Conservation (phyloP, 2,113 vertebrate genomes). For the Vulpes ferrilata region DNA sequence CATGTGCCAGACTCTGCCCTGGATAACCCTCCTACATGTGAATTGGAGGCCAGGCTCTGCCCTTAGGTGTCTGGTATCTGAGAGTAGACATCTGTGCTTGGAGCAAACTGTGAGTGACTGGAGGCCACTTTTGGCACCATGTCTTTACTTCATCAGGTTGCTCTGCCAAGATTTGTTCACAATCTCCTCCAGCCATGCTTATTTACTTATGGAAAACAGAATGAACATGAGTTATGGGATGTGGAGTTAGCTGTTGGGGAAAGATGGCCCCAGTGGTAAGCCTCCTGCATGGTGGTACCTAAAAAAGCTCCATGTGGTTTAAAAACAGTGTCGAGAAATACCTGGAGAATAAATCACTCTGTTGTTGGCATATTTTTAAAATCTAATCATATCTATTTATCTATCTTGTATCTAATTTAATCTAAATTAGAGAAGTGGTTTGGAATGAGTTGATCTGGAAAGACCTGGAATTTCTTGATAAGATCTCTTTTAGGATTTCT, state of each 20-base stretch:
- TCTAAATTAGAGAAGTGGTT: conserved; percentile 31
- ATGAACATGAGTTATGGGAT: conserved; percentile 76
- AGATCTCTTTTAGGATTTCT: conserved; percentile 4
- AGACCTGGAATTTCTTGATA: not conserved
- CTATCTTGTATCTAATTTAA: conserved; percentile 41
- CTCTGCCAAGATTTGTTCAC: conserved; percentile 75
- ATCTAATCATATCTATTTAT: conserved; percentile 16
- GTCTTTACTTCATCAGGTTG: conserved; percentile 56
- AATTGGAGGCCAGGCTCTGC: conserved; percentile 63
- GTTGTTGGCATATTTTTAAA: not conserved
- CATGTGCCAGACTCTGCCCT: conserved; percentile 70
- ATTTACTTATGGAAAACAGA: conserved; percentile 79
- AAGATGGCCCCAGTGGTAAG: not conserved
- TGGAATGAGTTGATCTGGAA: conserved; percentile 25
- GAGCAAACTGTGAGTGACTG: conserved; percentile 41
- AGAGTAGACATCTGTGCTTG: conserved; percentile 77
- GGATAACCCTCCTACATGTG: conserved; percentile 72
- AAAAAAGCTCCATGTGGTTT: not conserved
- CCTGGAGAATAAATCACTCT: not conserved
- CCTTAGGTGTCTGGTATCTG: conserved; percentile 72
- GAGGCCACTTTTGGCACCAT: conserved; percentile 59
- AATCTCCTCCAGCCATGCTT: conserved; percentile 69
- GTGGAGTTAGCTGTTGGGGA: conserved; percentile 33
- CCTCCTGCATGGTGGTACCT: not conserved
- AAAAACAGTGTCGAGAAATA: conserved; percentile 4